A percentile compares a stretch with the other conserved stretches of the same genome.
Evolutionary conservation across 2,888 invertebrate species (phyloP).

Genomic region (Drosophila picticornis): DNA sequence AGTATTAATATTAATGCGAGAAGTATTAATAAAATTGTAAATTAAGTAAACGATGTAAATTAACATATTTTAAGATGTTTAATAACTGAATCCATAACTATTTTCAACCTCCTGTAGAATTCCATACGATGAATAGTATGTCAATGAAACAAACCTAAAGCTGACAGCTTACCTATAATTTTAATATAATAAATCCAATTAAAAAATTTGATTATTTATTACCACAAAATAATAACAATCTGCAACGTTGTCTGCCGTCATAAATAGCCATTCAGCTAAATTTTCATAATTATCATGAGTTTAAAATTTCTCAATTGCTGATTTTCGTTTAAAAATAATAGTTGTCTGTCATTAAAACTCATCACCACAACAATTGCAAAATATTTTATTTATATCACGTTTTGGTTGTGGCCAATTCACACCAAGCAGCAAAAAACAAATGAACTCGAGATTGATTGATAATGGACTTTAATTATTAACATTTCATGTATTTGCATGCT

Average conservation of each 20-base stretch:
- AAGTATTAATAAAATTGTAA: constrained; percentile 31
- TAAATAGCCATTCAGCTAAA: not conserved
- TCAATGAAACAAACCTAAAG: not conserved
- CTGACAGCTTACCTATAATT: not conserved
- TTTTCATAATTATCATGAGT: not conserved
- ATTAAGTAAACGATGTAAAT: constrained; percentile 19
- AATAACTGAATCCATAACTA: not conserved
- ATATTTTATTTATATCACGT: not conserved
- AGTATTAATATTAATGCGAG: constrained; percentile 11
- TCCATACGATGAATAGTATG: not conserved
- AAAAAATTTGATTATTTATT: not conserved
- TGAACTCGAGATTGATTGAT: constrained; percentile 37
- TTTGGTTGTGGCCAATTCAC: not conserved
- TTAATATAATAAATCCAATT: too few species aligned
- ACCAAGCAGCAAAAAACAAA: constrained; percentile 1
- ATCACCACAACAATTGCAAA: not conserved
- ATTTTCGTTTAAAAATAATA: not conserved
- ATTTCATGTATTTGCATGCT: constrained; percentile 32
- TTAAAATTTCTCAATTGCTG: not conserved
- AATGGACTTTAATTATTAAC: constrained; percentile 31
- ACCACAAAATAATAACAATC: not conserved
- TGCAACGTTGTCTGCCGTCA: not conserved
- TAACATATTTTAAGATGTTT: not conserved
- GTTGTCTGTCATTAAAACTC: not conserved
- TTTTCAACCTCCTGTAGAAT: not conserved